Conservation (phyloP, 1,140 invertebrate genomes). For the Drosophila pandora region DNA sequence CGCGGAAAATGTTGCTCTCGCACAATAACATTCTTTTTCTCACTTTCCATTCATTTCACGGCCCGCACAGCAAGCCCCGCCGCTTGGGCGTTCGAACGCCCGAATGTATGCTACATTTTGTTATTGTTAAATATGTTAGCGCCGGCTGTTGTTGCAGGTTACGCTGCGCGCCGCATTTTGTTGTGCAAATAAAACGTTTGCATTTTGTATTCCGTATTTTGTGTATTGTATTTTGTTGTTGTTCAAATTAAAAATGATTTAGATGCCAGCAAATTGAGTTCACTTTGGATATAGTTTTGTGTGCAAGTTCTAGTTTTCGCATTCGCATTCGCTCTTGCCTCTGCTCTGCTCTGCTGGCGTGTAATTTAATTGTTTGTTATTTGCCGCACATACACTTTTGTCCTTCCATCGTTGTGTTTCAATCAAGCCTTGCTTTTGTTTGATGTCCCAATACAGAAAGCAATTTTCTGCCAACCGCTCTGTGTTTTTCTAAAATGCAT, state of each 20-base stretch:
- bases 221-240: slow-evolving; percentile 41
- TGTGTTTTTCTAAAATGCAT: slow-evolving; percentile 42
- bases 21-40: slow-evolving; percentile 36
- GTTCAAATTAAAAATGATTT: slow-evolving; percentile 80
- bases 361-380: slow-evolving; percentile 79
- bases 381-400: slow-evolving; percentile 39
- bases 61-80: neutral
- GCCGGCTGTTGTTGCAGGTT: slow-evolving; percentile 14
- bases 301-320: slow-evolving; percentile 43
- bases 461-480: slow-evolving; percentile 22
- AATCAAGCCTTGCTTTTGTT: slow-evolving; percentile 61
- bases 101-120: slow-evolving; percentile 61
- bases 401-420: slow-evolving; percentile 28
- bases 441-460: slow-evolving; percentile 19
- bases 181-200: slow-evolving; percentile 36
- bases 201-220: slow-evolving; percentile 20
- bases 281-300: slow-evolving; percentile 44
- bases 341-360: slow-evolving; percentile 37
- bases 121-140: slow-evolving; percentile 60
- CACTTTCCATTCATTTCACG: slow-evolving; percentile 26
- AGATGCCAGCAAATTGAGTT: slow-evolving; percentile 80
- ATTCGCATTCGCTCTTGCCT: slow-evolving; percentile 36
- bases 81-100: slow-evolving; percentile 6
- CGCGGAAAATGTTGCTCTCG: slow-evolving; percentile 29
- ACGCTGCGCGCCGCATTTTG: slow-evolving; percentile 19